A percentile compares a stretch with the other conserved stretches of the same genome.
phyloP scores from a whole-genome alignment of 2,888 invertebrate genomes.

The Drosophila nr. perissopoda region DNA sequence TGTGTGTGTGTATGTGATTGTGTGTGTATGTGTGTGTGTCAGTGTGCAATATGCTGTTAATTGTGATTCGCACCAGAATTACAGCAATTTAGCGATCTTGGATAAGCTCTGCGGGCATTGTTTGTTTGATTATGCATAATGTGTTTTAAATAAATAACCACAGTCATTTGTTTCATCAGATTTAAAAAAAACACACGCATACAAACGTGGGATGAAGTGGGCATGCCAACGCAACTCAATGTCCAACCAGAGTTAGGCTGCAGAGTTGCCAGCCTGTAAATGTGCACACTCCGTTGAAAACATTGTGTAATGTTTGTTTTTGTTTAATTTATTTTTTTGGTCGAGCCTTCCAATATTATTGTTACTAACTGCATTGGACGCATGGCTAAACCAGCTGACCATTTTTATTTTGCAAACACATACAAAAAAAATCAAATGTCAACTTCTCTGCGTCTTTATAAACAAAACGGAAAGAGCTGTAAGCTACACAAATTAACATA shows the following conservation, averaged over 20 bases:
- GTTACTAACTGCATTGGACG: constrained; percentile 48
- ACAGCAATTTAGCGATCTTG: constrained; percentile 11
- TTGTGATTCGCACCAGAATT: constrained; percentile 5
- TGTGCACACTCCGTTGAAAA: constrained; percentile 40
- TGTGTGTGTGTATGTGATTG: constrained; percentile 26
- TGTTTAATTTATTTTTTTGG: constrained; percentile 1
- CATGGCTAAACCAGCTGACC: constrained; percentile 51
- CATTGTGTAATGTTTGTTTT: constrained; percentile 57
- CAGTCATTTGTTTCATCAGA: constrained; percentile 51
- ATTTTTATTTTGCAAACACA: constrained; percentile 12
- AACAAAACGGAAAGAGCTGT: constrained; percentile 50
- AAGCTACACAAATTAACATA: constrained; percentile 45
- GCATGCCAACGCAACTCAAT: constrained; percentile 59
- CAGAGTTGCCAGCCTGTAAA: constrained; percentile 52
- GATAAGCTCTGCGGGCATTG: background rate
- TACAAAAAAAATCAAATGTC: background rate
- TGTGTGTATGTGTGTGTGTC: constrained; percentile 30
- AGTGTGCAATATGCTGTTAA: constrained; percentile 34
- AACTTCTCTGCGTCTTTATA: constrained; percentile 48
- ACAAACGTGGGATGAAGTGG: constrained; percentile 30
- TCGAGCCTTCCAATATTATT: constrained; percentile 10
- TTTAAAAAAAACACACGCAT: background rate
- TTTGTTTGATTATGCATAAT: constrained; percentile 33
- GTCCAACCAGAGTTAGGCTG: constrained; percentile 45
- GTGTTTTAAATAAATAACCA: constrained; percentile 45